Base-by-base conservation (phyloP, 2,888 invertebrate genomes). In the Carterocephalus palaemon region DNA sequence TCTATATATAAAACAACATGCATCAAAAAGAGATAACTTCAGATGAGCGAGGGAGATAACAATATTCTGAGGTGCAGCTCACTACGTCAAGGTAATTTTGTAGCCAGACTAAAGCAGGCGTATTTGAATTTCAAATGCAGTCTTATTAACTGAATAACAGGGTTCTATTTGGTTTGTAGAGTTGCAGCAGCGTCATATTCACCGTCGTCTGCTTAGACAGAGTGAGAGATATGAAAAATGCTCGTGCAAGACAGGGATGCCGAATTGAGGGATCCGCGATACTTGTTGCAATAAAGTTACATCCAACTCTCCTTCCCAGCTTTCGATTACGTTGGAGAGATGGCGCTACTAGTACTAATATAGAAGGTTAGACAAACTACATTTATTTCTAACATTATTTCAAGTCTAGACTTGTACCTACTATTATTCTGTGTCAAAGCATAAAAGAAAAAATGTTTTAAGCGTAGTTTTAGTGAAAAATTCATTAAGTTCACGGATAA, bases 51-150 rank as follows among this genome's bases (percentile, higher is more conserved):
- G 65, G 46, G 80, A 76, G 85, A 84, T 70, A 76, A 74, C 57
- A 61, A 74, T 73, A 77, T 70, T 73, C 77, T 60, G 67, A 70
- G 73, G 72, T 83, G 77, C 81, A 81, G 71, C 70, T 70, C 62
- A 57, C 58, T 57, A 50, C 49, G 54, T 59, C 61, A 67, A 70
- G 69, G 73, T 65, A 72, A 76, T 64, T 75, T 66, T 70, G 67
- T 70, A 65, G 62, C 60, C 60, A 57, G 61, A 71, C 67, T 65
- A 66, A 62, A 67, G 62, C 57, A 48, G 48, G 64, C 54, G 60
- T 46, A 62, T 65, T 65, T 67, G 70, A 75, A 81, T 72, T 82
- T 73, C 76, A 82, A 77, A 61, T 86, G 84, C 85, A 84, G 71
- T 82, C 80, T 77, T 86, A 86, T 72, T 50, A 45, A 42, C 2